Conservation (phyloP, 1,140 invertebrate genomes). For the Bombus superbus region DNA sequence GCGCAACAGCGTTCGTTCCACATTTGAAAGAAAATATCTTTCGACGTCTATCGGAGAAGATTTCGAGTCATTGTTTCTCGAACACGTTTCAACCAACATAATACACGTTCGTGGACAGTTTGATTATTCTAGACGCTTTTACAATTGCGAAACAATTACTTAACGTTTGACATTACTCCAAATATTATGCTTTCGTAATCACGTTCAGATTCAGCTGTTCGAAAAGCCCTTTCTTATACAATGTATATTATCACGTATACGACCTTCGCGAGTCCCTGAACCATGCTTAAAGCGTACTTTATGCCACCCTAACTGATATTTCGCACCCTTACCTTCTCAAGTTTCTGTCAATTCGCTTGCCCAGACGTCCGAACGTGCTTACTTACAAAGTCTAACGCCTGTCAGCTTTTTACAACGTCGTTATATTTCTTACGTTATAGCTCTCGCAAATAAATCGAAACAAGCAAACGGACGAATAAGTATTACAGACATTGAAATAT, state of each 20-base stretch:
- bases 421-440: neutral
- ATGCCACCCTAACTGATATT: neutral
- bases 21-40: neutral
- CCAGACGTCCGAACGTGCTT: neutral
- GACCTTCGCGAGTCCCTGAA: neutral
- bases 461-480: neutral
- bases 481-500: neutral
- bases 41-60: neutral
- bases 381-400: neutral
- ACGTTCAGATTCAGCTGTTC: neutral
- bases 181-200: slow-evolving; percentile 42
- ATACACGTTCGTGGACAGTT: neutral
- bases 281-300: neutral
- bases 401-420: neutral
- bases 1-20: too few relatives aligned
- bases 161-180: slow-evolving; percentile 39
- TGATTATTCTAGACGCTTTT: neutral
- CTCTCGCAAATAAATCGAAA: neutral
- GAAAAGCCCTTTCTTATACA: neutral
- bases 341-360: neutral
- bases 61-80: neutral
- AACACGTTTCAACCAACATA: neutral
- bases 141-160: slow-evolving; percentile 38
- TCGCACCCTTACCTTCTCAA: neutral
- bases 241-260: neutral